Evolutionary conservation across 2,888 invertebrate species (phyloP), one percentile per base, ranked within the genome.

Genomic region (Aricia artaxerxes): DNA sequence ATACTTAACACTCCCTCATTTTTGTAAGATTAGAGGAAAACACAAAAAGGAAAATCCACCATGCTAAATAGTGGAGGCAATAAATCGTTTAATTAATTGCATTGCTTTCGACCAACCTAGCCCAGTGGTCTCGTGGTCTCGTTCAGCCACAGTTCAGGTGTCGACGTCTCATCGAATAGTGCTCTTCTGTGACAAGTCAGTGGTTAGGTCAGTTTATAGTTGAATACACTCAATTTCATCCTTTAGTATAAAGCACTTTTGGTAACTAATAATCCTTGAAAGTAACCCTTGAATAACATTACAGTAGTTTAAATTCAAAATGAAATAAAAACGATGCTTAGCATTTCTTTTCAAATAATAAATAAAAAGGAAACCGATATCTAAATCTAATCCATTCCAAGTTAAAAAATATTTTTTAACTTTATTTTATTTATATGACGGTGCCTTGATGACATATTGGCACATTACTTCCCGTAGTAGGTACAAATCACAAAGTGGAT

Each of bases 11-110:
- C 61, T 35, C 44, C 77, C 40, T 61, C 61, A 61, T 61, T 77
- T 77, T 7, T 49, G 31, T 78, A 78, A 49, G 78, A 78, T 78
- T 64, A 78, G 69, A 64, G 53, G 44, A 61, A 60, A 61, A 61
- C 38, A 77, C 61, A 61, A 77, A 57, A 61, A 64, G 57, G 78
- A 78, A 60, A 79, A 80, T 73, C 79, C 81, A 78, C 82, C 82
- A 83, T 82, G 82, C 83, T 82, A 83, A 84, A 82, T 83, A 83
- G 82, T 83, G 84, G 82, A 80, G 81, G 82, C 84, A 83, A 85
- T 88, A 88, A 90, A 89, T 87, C 84, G 83, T 82, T 79, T 83
- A 85, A 87, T 87, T 88, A 86, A 88, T 86, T 81, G 86, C 78
- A 79, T 79, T 44, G 87, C 88, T 86, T 88, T 87, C 87, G 88